Percentiles rank a stretch among this genome's conserved stretches.
phyloP scores from a whole-genome alignment of 2,797 vertebrate species.

The Anguilla marmorata region DNA sequence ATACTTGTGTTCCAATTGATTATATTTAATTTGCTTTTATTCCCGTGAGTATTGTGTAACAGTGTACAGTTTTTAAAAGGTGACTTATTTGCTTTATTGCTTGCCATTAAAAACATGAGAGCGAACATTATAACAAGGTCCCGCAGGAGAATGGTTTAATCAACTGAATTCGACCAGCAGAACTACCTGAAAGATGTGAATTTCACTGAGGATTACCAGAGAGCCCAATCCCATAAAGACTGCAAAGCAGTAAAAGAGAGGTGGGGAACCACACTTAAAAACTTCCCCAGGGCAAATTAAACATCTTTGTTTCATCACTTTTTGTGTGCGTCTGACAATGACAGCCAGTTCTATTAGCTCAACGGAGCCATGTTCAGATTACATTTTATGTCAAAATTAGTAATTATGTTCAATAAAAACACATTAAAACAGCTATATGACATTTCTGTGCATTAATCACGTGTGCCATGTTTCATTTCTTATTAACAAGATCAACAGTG shows the following conservation, averaged over 20 bases:
- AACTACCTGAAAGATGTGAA: neutral
- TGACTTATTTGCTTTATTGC: neutral
- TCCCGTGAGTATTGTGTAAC: neutral
- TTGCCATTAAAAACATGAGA: neutral
- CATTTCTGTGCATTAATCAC: neutral
- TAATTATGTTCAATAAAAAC: neutral
- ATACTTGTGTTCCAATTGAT: neutral
- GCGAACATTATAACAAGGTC: neutral
- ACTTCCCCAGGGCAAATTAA: neutral
- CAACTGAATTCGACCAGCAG: neutral
- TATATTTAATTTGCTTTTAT: neutral
- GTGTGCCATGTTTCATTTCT: neutral
- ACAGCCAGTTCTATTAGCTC: neutral
- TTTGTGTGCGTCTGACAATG: neutral
- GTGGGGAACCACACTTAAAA: neutral
- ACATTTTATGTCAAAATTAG: neutral
- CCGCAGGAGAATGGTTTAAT: neutral
- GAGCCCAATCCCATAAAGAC: neutral
- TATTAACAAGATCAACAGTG: neutral
- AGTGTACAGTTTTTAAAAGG: neutral
- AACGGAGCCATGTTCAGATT: neutral
- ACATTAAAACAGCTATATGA: neutral
- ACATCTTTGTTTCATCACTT: neutral
- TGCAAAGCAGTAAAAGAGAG: neutral
- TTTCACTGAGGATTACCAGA: neutral